phyloP scores from a whole-genome alignment of 2,888 invertebrate genomes.

The Temnothorax unifasciatus region DNA sequence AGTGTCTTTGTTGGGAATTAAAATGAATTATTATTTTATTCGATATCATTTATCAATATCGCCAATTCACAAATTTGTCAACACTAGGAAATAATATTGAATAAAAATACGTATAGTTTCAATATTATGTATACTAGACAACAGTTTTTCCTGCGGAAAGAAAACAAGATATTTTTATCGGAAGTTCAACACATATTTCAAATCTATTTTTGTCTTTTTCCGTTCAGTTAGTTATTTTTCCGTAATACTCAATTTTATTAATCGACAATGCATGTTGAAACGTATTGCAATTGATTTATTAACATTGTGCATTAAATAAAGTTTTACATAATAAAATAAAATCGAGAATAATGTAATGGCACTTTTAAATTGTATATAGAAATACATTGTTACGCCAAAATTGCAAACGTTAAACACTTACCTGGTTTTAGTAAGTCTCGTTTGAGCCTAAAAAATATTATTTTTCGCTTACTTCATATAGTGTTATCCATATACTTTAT shows the following conservation, averaged over 20 bases:
- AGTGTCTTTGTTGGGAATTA: neutral
- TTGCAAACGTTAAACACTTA: neutral
- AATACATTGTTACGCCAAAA: slow-evolving; percentile 1
- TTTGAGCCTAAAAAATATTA: neutral
- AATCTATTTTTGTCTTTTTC: neutral
- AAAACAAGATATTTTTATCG: slow-evolving; percentile 22
- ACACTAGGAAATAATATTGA: slow-evolving; percentile 7
- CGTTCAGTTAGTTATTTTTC: neutral
- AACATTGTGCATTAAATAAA: slow-evolving; percentile 3
- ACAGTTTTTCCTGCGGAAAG: neutral
- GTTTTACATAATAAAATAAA: slow-evolving; percentile 4
- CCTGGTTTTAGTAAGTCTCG: neutral
- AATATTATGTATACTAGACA: neutral
- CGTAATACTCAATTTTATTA: slow-evolving; percentile 15
- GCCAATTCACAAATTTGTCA: neutral
- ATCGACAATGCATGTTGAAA: neutral
- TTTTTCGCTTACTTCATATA: neutral
- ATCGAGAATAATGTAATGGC: slow-evolving; percentile 27
- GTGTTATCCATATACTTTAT: neutral
- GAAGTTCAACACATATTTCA: neutral
- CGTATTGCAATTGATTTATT: slow-evolving; percentile 20
- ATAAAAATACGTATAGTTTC: neutral
- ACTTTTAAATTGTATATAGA: neutral
- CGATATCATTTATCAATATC: neutral
- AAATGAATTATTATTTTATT: neutral